Base-by-base conservation (phyloP, 2,888 invertebrate genomes). In the Luffia ferchaultella region DNA sequence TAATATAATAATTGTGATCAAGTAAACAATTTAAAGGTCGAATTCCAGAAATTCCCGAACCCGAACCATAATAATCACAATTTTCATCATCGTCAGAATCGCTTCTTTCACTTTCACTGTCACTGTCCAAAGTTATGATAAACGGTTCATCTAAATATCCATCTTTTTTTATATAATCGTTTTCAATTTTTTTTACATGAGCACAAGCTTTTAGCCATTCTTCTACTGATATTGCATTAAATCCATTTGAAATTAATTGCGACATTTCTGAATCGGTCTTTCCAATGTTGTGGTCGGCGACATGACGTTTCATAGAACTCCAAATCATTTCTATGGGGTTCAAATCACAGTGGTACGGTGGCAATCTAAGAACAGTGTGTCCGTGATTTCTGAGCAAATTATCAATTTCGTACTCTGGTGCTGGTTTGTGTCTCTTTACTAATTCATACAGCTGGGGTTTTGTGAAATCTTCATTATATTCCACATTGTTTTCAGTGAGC, bases 371-470 rank as follows among this genome's bases (percentile, higher is more conserved):
- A 45, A 57, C 49, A 52, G 56, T 19, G 52, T 55, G 42, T 12
- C 41, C 48, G 15, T 48, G 18, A 3, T 12, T 9, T 18, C 15
- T 12, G 2, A 55, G 52, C 50, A 56, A 52, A 50, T 20, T 48
- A 45, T 54, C 55, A 42, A 51, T 53, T 19, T 49, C 52, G 49
- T 42, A 54, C 51, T 45, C 51, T 41, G 54, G 55, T 51, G 50
- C 49, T 44, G 47, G 53, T 55, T 60, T 58, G 50, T 57, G 52
- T 52, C 53, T 45, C 55, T 59, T 57, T n/a, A 60, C 53, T 50
- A 56, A 18, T 41, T 55, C 53, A 54, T 50, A 53, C 18, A 52
- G 42, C 41, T 46, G 19, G 5, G 20, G 16, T 46, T 46, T 46
- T n/a, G 2, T n/a, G 16, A 20, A 2, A n/a, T 5, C 30, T 20